Evolutionary conservation across 2,797 vertebrate genomes (phyloP).

Genomic region (Gouania willdenowi): DNA sequence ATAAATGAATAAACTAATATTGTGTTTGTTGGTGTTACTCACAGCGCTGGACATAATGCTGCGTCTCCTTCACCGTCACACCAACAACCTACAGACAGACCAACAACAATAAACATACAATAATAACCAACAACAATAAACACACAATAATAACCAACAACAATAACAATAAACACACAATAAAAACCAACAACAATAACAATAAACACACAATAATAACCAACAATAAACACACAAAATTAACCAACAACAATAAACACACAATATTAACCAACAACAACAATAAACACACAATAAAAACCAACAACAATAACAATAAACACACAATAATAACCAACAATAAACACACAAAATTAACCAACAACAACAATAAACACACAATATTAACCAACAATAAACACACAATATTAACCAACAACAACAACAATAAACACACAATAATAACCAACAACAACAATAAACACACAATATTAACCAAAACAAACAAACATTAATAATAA

Average conservation of each 20-base stretch:
- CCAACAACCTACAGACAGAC: slow-evolving; percentile 13
- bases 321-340: too few relatives aligned
- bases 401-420: too few relatives aligned
- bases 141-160: not conserved
- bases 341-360: not conserved
- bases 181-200: not conserved
- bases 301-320: not conserved
- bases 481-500: too few relatives aligned
- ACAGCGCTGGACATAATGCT: slow-evolving; percentile 55
- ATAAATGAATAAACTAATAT: too few relatives aligned
- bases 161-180: rapidly evolving
- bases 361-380: too few relatives aligned
- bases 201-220: not conserved
- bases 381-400: too few relatives aligned
- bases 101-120: not conserved
- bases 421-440: too few relatives aligned
- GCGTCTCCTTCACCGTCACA: not conserved
- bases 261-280: not conserved
- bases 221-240: too few relatives aligned
- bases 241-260: not conserved
- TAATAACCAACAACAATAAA: not conserved
- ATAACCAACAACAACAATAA: too few relatives aligned
- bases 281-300: rapidly evolving
- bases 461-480: too few relatives aligned
- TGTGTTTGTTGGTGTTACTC: slow-evolving; percentile 22